Percentiles rank a stretch among this genome's conserved stretches.
Conservation (phyloP, 1,140 invertebrate genomes). For the Lepidurus packardi region DNA sequence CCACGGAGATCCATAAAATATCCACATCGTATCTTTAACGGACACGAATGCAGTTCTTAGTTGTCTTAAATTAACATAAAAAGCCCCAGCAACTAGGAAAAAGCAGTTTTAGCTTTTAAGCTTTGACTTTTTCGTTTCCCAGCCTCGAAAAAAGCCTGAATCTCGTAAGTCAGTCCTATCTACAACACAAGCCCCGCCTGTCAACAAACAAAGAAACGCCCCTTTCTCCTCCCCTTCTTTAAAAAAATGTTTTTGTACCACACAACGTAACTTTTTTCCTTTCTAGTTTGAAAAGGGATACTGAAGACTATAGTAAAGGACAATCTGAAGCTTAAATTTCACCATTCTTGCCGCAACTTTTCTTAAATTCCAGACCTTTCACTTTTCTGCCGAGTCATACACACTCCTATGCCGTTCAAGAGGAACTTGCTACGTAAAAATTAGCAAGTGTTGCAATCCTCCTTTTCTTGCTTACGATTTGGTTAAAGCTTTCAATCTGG, state of each 20-base stretch:
- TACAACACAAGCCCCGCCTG: not conserved
- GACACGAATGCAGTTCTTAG: not conserved
- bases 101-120: not conserved
- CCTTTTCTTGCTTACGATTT: not conserved
- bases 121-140: not conserved
- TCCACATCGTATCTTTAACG: not conserved
- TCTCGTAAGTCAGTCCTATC: slow-evolving; percentile 14
- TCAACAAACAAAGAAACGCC: slow-evolving; percentile 10
- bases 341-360: not conserved
- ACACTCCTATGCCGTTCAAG: not conserved
- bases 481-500: slow-evolving; percentile 19
- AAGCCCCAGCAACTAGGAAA: not conserved
- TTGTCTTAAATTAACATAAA: slow-evolving; percentile 15
- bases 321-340: not conserved
- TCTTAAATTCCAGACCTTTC: no score
- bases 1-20: slow-evolving; percentile 16
- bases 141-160: not conserved
- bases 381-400: not conserved
- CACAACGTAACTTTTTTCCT: not conserved
- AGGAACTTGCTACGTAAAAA: not conserved
- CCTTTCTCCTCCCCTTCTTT: not conserved
- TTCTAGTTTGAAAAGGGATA: not conserved
- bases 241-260: not conserved
- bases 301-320: not conserved
- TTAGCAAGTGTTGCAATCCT: not conserved